Conservation (phyloP, 2,888 invertebrate species). For the Drosophila nr. perissopoda region DNA sequence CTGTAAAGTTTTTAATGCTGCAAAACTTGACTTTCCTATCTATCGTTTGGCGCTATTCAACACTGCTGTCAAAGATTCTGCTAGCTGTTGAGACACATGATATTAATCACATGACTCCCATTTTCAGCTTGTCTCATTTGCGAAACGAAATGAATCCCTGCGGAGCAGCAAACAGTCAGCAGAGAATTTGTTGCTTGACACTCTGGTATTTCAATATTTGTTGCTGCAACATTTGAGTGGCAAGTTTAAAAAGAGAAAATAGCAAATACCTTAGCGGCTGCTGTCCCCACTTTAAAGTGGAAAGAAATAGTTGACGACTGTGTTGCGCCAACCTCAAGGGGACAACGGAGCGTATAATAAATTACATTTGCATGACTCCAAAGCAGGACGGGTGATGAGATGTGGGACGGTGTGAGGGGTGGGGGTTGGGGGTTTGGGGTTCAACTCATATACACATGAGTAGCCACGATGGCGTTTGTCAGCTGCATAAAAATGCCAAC, state of each 20-base stretch:
- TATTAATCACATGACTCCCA: not conserved
- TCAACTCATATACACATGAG: constrained; percentile 56
- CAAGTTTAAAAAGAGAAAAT: constrained; percentile 2
- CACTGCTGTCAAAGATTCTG: not conserved
- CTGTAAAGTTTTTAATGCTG: not conserved
- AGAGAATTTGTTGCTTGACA: constrained; percentile 10
- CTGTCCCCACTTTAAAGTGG: constrained; percentile 42
- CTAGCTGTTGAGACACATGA: not conserved
- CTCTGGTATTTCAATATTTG: constrained; percentile 28
- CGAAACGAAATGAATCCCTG: constrained; percentile 1
- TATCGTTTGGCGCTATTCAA: not conserved
- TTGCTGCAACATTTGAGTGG: constrained; percentile 15
- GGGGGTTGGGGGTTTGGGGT: not conserved
- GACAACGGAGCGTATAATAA: constrained; percentile 73
- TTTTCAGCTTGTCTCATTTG: constrained; percentile 20
- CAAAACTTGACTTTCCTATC: not conserved
- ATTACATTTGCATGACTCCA: constrained; percentile 60
- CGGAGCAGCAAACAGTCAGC: not conserved
- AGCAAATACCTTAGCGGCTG: constrained; percentile 9
- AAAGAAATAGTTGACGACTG: constrained; percentile 19
- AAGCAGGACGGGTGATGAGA: not conserved
- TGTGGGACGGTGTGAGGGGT: not conserved
- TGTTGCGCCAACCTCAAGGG: constrained; percentile 35
- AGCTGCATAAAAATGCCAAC: constrained; percentile 80
- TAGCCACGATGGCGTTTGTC: constrained; percentile 63